Evolutionary conservation across 2,113 vertebrate species (phyloP), one percentile per base, ranked within the genome.

Genomic region (Erpornis zantholeuca): DNA sequence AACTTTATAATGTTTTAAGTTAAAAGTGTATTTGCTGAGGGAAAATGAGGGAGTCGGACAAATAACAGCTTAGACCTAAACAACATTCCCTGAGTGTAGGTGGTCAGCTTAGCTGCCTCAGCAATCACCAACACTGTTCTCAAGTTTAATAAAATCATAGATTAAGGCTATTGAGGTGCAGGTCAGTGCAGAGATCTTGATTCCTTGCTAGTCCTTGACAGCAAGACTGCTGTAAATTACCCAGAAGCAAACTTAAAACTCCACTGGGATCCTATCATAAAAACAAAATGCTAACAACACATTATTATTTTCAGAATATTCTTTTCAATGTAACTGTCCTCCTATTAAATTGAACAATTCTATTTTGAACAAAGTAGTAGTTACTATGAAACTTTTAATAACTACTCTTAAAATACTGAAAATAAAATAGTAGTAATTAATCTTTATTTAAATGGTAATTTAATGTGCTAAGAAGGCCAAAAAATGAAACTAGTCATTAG

Each of bases 371-470:
- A 81, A 94, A 96, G 88, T 27, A 88, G 75, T 68, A 75, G 94
- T 92, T 90, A 94, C 85, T 78, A 88, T 38, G 60, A 77, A 96
- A 93, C 93, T 93, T 96, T 79, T 90, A 96, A 96, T 96, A 95
- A 96, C 88, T 90, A 93, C 88, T 90, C 88, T 88, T 97, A 95
- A 95, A 96, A 95, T 82, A 90, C 94, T 79, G 92, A 94, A 97
- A 95, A 96, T 91, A 96, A 95, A 92, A 77, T 21, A 77, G 65
- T 85, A 93, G 77, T 91, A 96, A 97, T 96, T 96, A 94, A 96
- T 95, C 92, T 96, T 93, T 84, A 95, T 96, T 96, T 93, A 96
- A 96, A 96, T 92, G 90, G 65, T 90, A 95, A 97, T 97, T 95
- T 84, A 94, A 92, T 86, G 80, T 88, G 83, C 90, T 94, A 96